Conservation (phyloP, 1,140 invertebrate genomes). For the Drosophila miranda region DNA sequence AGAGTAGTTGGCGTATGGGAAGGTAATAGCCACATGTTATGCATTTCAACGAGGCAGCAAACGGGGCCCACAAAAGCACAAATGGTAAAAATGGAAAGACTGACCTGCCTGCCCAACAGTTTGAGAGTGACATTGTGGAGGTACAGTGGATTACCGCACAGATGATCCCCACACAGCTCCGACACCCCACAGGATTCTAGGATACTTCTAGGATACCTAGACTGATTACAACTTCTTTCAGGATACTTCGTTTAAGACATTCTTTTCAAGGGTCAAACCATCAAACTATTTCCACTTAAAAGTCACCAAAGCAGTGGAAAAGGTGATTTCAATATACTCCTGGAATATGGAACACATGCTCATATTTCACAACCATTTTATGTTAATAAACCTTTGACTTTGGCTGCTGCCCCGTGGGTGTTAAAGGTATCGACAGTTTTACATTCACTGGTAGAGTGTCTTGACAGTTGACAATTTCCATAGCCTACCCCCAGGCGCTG, state of each 20-base stretch:
- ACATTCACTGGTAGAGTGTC: not conserved
- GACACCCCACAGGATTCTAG: no score
- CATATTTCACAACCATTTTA: no score
- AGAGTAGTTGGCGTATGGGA: not conserved
- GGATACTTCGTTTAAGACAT: no score
- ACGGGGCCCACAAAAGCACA: not conserved
- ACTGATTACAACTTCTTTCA: no score
- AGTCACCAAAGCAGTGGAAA: not conserved
- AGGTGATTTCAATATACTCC: not conserved
- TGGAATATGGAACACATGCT: no score
- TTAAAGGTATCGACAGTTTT: conserved; percentile 6
- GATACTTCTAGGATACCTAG: no score
- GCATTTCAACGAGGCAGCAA: conserved; percentile 49
- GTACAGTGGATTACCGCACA: no score
- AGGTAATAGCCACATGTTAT: conserved; percentile 40
- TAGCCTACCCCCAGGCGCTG: conserved; percentile 45
- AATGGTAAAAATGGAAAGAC: conserved; percentile 4
- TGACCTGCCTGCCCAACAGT: no score
- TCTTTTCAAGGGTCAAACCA: no score
- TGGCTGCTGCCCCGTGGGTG: not conserved
- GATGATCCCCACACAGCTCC: no score
- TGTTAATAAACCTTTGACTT: not conserved
- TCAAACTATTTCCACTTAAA: no score
- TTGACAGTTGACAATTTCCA: not conserved
- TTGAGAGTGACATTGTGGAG: no score